Percentiles rank a stretch among this genome's conserved stretches.
Conservation (phyloP, 2,113 vertebrate genomes). For the Regulus satrapa region DNA sequence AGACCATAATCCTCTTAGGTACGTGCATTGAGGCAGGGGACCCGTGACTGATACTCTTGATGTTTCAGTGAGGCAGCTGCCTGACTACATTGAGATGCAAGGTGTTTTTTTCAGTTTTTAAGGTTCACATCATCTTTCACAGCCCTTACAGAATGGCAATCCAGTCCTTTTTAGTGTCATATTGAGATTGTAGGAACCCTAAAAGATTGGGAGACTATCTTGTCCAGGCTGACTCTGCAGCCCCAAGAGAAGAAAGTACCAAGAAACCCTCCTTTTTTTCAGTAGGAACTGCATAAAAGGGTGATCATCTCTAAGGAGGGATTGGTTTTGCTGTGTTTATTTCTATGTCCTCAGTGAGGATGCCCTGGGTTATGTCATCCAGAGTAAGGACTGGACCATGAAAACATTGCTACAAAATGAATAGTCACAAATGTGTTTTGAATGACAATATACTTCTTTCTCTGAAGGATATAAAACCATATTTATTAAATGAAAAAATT, state of each 20-base stretch:
- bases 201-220: neutral
- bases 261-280: neutral
- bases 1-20: neutral
- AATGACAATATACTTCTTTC: neutral
- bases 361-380: neutral
- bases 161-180: neutral
- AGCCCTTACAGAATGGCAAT: neutral
- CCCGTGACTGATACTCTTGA: neutral
- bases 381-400: neutral
- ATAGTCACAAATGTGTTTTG: neutral
- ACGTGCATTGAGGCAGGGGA: constrained; percentile 13
- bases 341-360: neutral
- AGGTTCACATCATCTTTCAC: neutral
- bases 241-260: neutral
- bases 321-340: neutral
- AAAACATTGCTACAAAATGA: neutral
- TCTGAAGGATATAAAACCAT: neutral
- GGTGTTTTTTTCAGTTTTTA: neutral
- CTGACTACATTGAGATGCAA: neutral
- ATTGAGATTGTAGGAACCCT: neutral
- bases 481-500: neutral
- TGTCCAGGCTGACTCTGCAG: neutral
- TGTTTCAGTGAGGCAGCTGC: neutral
- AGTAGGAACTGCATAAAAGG: neutral
- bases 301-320: neutral